Evolutionary conservation across 2,888 invertebrate genomes (phyloP), one percentile per base, ranked within the genome.

Genomic region (Drosophila leonis): DNA sequence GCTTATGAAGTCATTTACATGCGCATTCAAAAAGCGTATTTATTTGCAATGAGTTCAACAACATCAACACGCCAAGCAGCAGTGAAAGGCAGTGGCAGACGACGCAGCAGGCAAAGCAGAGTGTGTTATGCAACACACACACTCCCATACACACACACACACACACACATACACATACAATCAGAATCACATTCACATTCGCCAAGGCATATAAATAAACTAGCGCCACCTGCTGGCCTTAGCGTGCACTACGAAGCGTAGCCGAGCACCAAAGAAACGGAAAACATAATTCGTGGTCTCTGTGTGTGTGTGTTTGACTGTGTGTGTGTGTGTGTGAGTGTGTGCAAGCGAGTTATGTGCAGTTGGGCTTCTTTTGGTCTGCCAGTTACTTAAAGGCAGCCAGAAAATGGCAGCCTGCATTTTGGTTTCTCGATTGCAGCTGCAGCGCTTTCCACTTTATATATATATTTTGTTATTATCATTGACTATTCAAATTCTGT

Each of bases 11-110:
- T 90, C 90, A 89, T 89, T 89, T 89, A 88, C 89, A 87, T 89
- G 89, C 88, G 85, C 89, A 85, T 89, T 89, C 83, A 83, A 79
- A 84, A 79, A 83, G 88, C 82, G 88, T 80, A 83, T 88, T 87
- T 88, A 89, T 89, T 90, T 84, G 90, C 88, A 90, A 87, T 83
- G 90, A 89, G 88, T 90, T 88, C 90, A 89, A 87, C 89, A 88
- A 87, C 88, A 88, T 88, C 79, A 82, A 75, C 86, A 87, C 75
- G 75, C 69, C 76, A 73, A 73, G 54, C 61, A 12, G 37, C 24
- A 54, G 24, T n/a, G 48, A 42, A 37, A 49, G 24, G 31, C 13
- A 13, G 46, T 20, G 46, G 31, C 67, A 61, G 65, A 39, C 29
- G 69, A 48, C 73, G 52, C 73, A 80, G 77, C 70, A 68, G 52